phyloP scores from a whole-genome alignment of 2,113 vertebrate species.

The Holacanthus passer region DNA sequence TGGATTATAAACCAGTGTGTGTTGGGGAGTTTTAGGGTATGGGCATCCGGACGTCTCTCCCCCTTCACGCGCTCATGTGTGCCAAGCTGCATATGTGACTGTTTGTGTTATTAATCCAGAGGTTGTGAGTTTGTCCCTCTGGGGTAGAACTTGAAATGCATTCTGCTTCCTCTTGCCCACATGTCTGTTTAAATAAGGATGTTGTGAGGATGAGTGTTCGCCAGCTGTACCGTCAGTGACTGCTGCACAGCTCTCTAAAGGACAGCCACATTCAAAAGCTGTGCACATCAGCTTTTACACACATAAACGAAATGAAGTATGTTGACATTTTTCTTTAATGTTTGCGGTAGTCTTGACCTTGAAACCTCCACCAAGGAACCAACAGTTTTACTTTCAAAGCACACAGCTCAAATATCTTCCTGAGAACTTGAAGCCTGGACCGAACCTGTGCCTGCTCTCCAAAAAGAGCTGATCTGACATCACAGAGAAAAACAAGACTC shows the following conservation, averaged over 20 bases:
- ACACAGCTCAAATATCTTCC: neutral
- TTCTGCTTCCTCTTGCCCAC: conserved; percentile 6
- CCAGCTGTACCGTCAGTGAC: conserved; percentile 18
- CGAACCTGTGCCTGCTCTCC: neutral
- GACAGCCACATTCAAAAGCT: conserved; percentile 16
- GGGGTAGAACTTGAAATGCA: conserved; percentile 36
- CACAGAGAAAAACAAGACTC: neutral
- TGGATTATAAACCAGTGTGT: conserved; percentile 34
- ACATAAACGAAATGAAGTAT: neutral
- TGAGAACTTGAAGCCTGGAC: neutral
- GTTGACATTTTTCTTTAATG: neutral
- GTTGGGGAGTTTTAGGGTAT: conserved; percentile 18
- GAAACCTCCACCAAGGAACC: neutral
- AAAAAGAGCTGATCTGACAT: neutral
- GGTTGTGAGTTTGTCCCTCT: conserved; percentile 26
- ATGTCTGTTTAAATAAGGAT: conserved; percentile 52
- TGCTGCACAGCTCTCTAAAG: conserved; percentile 19
- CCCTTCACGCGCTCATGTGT: neutral
- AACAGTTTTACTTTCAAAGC: too few relatives aligned
- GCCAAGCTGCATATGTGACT: conserved; percentile 30
- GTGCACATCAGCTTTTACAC: neutral
- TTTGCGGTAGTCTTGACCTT: neutral
- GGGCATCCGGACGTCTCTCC: neutral
- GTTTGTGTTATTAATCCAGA: conserved; percentile 49
- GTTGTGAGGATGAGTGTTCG: conserved; percentile 21